A percentile compares a stretch with the other conserved stretches of the same genome.
phyloP scores from a whole-genome alignment of 2,113 vertebrate species.

The Pavo muticus region DNA sequence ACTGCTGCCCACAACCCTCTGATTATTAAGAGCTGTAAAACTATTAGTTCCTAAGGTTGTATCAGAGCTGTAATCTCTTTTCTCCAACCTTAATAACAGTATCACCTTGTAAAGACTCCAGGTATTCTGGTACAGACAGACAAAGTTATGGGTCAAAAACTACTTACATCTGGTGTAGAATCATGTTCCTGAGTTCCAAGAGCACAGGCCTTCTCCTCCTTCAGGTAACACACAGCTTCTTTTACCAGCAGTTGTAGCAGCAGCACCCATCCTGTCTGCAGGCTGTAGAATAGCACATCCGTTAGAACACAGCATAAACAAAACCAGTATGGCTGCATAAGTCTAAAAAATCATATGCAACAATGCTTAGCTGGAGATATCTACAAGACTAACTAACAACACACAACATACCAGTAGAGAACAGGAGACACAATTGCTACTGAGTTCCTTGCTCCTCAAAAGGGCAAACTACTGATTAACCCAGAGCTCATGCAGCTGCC shows the following conservation, averaged over 20 bases:
- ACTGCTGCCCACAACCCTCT: too few relatives aligned
- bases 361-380: fast-evolving
- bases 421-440: background rate
- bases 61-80: background rate
- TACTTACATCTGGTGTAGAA: background rate
- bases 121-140: background rate
- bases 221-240: background rate
- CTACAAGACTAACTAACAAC: background rate
- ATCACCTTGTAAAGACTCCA: background rate
- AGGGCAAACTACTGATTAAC: background rate
- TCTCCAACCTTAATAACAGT: background rate
- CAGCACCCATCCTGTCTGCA: background rate
- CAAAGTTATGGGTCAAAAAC: background rate
- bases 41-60: background rate
- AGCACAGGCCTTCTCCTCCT: background rate
- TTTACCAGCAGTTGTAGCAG: background rate
- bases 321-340: too few relatives aligned
- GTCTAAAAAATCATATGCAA: background rate
- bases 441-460: background rate
- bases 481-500: background rate
- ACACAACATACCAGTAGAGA: fast-evolving
- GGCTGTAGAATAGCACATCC: background rate
- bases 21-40: background rate
- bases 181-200: background rate
- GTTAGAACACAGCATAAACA: background rate